Conservation (phyloP, 2,113 vertebrate genomes). For the Microtus pennsylvanicus region DNA sequence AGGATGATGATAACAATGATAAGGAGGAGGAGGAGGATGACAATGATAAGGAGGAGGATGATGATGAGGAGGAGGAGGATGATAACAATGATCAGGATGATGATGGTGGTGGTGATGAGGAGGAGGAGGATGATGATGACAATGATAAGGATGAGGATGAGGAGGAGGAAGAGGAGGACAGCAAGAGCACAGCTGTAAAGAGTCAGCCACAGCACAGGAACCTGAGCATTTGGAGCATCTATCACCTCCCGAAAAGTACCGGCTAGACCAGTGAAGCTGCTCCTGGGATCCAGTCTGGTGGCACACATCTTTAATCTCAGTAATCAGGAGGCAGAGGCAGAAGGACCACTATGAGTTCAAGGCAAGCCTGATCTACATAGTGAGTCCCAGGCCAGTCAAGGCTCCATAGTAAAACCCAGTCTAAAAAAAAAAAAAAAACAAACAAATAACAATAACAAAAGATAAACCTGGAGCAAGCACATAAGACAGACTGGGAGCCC, state of each 20-base stretch:
- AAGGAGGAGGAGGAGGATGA: no score
- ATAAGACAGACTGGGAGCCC: background rate
- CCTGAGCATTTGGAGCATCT: background rate
- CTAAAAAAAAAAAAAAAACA: background rate
- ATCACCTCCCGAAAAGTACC: rapidly evolving
- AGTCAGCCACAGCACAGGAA: no score
- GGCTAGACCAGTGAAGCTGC: background rate
- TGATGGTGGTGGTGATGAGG: no score
- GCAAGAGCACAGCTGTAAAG: no score
- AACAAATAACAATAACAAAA: background rate
- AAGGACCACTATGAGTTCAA: background rate
- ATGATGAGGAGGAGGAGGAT: no score
- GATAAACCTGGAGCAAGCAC: background rate
- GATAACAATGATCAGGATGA: no score
- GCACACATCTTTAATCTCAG: no score
- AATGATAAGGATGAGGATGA: no score
- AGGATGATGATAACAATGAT: no score
- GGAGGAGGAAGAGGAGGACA: no score
- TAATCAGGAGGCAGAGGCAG: background rate
- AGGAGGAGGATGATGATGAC: no score
- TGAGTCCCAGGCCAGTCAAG: background rate
- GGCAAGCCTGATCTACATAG: background rate
- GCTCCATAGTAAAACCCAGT: background rate
- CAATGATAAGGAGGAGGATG: no score
- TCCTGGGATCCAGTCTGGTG: background rate